Evolutionary conservation across 2,888 invertebrate genomes (phyloP).

Genomic region (Perizoma affinitatum): DNA sequence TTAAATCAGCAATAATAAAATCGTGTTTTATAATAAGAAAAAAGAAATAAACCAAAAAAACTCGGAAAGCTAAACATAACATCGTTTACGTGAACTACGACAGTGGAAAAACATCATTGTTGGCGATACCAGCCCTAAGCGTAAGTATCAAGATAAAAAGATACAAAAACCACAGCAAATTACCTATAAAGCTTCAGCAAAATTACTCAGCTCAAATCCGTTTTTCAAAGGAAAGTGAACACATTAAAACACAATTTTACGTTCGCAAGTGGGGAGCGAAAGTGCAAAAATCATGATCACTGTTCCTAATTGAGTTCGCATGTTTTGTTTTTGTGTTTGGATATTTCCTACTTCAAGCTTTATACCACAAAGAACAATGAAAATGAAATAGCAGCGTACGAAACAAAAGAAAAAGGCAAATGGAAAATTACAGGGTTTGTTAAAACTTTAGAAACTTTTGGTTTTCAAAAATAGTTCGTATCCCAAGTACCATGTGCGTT

Average conservation of each 20-base stretch:
- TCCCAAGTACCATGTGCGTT: too few species aligned
- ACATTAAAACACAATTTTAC: conserved; percentile 58
- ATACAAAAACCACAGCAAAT: conserved; percentile 16
- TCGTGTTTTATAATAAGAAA: too few species aligned
- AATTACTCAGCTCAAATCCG: conserved; percentile 13
- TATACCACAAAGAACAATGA: background rate
- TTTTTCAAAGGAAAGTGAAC: conserved; percentile 44
- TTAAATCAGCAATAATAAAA: too few species aligned
- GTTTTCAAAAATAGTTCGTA: too few species aligned
- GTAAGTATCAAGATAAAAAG: background rate
- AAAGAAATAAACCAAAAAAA: too few species aligned
- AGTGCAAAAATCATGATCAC: conserved; percentile 41
- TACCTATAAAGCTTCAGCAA: conserved; percentile 10
- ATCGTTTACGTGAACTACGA: too few species aligned
- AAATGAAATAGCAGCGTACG: background rate
- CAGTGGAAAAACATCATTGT: background rate
- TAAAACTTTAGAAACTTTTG: too few species aligned
- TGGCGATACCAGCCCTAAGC: background rate
- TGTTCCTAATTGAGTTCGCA: conserved; percentile 24
- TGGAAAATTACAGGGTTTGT: too few species aligned
- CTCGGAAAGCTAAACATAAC: too few species aligned
- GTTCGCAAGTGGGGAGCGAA: conserved; percentile 47
- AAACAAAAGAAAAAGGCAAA: too few species aligned
- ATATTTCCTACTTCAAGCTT: conserved; percentile 11
- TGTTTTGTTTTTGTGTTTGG: conserved; percentile 15